Percentiles rank a stretch among this genome's conserved stretches.
phyloP scores from a whole-genome alignment of 2,888 invertebrate species.

The Pyrrhosoma nymphula region DNA sequence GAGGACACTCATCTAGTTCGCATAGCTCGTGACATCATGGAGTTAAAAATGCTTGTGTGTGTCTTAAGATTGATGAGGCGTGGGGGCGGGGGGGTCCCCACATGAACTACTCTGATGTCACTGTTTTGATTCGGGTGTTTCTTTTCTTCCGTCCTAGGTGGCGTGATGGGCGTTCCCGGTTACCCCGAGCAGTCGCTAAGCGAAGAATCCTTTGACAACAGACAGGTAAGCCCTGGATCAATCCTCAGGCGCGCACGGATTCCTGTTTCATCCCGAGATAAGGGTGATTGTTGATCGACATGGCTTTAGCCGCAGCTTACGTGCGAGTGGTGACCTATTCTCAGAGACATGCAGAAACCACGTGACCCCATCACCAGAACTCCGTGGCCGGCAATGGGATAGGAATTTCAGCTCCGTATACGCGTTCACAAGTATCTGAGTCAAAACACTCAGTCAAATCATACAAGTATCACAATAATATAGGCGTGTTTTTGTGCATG shows the following conservation, averaged over 20 bases:
- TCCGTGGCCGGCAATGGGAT: neutral
- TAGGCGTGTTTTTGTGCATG: too few species aligned
- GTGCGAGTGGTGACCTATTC: neutral
- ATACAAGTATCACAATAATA: too few species aligned
- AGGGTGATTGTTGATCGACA: neutral
- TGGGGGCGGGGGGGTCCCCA: too few species aligned
- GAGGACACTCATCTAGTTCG: too few species aligned
- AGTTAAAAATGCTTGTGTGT: too few species aligned
- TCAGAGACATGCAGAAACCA: neutral
- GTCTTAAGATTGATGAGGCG: too few species aligned
- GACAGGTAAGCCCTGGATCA: slow-evolving; percentile 12
- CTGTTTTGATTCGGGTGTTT: neutral
- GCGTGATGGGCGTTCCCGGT: neutral
- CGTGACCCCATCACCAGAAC: neutral
- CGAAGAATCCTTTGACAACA: neutral
- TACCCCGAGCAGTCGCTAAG: neutral
- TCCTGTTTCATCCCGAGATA: neutral
- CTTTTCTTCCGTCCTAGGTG: neutral
- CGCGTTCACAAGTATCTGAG: too few species aligned
- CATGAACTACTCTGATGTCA: neutral
- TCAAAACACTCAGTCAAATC: too few species aligned
- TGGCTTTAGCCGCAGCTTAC: neutral
- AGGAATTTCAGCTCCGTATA: too few species aligned
- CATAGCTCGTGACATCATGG: too few species aligned
- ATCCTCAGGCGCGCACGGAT: neutral